phyloP scores from a whole-genome alignment of 2,797 vertebrate species.

The Huso huso region DNA sequence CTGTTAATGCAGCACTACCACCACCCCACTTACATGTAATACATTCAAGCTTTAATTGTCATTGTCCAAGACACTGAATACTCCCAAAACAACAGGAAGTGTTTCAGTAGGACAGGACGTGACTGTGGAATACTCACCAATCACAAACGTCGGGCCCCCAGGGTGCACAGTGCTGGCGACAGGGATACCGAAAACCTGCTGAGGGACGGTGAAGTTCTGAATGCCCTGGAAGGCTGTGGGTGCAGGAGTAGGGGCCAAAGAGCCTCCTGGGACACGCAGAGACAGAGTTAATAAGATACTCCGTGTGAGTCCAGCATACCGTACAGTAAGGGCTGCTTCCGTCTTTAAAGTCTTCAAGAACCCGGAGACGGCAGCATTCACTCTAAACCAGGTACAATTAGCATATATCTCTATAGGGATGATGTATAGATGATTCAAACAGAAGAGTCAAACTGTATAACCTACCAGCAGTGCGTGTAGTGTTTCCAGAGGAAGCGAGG shows the following conservation, averaged over 20 bases:
- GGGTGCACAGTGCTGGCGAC: constrained; percentile 14
- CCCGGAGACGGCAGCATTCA: no score
- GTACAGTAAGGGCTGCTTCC: no score
- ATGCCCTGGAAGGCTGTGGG: constrained; percentile 34
- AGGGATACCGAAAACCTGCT: constrained; percentile 39
- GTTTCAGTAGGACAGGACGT: no score
- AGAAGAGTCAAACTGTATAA: not conserved
- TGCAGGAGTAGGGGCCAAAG: not conserved
- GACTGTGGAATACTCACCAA: constrained; percentile 25
- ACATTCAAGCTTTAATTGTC: no score
- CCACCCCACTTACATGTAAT: no score
- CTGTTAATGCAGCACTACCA: no score
- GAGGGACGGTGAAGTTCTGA: constrained; percentile 31
- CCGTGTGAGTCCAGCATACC: no score
- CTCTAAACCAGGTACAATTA: not conserved
- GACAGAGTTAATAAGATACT: no score
- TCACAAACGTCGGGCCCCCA: constrained; percentile 22
- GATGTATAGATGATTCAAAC: not conserved
- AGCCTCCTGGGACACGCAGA: constrained; percentile 13
- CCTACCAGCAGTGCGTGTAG: constrained; percentile 6
- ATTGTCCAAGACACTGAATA: no score
- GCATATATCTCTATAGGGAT: no score
- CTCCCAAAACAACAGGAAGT: no score
- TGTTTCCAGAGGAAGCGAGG: constrained; percentile 5
- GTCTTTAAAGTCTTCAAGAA: no score